Percentiles rank a stretch among this genome's conserved stretches.
These are phyloP conservation scores for Phyllotis vaccarum DNA, from an alignment of 2,797 vertebrate species.

Conservation along the genomic window DNA sequence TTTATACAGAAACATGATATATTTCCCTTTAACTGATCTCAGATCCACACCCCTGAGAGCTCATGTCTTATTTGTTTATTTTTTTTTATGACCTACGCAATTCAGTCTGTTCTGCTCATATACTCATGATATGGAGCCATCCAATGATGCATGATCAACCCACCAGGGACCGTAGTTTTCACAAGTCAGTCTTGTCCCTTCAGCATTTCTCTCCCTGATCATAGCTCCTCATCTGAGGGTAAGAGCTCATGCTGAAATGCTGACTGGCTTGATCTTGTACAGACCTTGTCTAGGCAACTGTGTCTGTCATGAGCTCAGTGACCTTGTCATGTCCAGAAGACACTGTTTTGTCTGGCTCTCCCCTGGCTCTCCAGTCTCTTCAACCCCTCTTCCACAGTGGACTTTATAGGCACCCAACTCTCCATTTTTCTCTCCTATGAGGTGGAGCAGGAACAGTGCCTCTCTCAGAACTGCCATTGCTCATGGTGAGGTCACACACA, in stretches of 20 bases:
- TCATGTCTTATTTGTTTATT: background rate
- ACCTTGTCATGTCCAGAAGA: background rate
- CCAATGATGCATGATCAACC: background rate
- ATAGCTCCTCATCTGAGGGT: background rate
- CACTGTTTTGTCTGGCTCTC: background rate
- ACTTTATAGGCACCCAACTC: accelerated
- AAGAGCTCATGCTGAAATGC: background rate
- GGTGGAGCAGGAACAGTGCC: accelerated
- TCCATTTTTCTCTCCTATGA: background rate
- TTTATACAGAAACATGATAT: background rate
- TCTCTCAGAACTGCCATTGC: accelerated
- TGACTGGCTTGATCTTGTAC: background rate
- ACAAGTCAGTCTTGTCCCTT: background rate
- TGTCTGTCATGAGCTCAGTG: background rate
- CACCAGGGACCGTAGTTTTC: background rate
- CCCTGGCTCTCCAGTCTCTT: background rate
- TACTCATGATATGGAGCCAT: background rate
- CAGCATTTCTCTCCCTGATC: background rate
- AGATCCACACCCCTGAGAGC: background rate
- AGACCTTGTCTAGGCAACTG: background rate
- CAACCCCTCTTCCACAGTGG: background rate
- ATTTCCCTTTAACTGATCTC: background rate
- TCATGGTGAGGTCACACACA: background rate
- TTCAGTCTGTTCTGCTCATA: background rate
- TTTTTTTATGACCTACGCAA: background rate